Evolutionary conservation across 2,888 invertebrate genomes (phyloP).

Genomic region (Ctena decussata): DNA sequence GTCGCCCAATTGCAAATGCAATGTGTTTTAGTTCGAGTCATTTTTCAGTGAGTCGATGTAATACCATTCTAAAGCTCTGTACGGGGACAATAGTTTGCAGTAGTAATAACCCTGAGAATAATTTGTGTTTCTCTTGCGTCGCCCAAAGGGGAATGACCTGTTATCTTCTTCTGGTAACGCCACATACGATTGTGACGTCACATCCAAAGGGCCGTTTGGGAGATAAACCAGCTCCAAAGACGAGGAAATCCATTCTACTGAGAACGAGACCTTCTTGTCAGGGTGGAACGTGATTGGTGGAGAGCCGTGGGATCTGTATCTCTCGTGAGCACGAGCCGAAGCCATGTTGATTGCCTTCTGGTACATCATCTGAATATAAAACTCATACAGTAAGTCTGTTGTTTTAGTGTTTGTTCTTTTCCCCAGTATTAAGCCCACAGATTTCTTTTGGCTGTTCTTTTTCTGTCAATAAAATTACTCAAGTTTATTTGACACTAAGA

Average conservation of each 20-base stretch:
- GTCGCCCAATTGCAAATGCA: too few species aligned
- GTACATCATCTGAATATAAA: conserved; percentile 44
- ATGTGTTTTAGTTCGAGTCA: too few species aligned
- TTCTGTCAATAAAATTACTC: too few species aligned
- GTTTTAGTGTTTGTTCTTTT: too few species aligned
- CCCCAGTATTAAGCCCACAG: too few species aligned
- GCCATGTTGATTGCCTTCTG: conserved; percentile 47
- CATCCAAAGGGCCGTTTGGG: conserved; percentile 52
- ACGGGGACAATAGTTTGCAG: conserved; percentile 77
- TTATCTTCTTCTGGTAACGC: conserved; percentile 6
- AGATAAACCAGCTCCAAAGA: conserved; percentile 50
- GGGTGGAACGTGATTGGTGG: conserved; percentile 52
- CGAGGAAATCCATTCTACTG: conserved; percentile 45
- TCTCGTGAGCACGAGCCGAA: conserved; percentile 46
- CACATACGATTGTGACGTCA: conserved; percentile 60
- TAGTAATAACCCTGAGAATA: conserved; percentile 59
- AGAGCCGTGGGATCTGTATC: conserved; percentile 44
- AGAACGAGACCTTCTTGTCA: conserved; percentile 37
- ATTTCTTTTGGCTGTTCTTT: too few species aligned
- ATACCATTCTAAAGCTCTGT: conserved; percentile 80
- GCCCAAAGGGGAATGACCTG: not conserved
- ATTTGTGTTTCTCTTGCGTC: not conserved
- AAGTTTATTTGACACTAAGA: too few species aligned
- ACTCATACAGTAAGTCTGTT: too few species aligned
- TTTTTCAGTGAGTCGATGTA: conserved; percentile 76